Percentiles rank a stretch among this genome's conserved stretches.
Conservation (phyloP, 1,140 invertebrate species). For the Diprion similis region DNA sequence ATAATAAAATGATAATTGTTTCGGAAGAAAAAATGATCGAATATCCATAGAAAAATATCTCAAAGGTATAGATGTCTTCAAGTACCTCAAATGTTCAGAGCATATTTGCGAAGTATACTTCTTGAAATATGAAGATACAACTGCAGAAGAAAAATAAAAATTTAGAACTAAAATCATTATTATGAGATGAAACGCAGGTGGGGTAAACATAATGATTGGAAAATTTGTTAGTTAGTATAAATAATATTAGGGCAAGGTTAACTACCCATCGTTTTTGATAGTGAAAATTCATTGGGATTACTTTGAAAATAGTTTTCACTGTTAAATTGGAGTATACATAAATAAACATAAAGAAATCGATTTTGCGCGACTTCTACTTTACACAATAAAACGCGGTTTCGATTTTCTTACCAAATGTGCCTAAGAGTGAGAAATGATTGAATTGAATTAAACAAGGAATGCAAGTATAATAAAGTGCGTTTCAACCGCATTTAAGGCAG, state of each 20-base stretch:
- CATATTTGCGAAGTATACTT: neutral
- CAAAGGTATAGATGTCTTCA: too few relatives aligned
- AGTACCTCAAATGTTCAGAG: neutral
- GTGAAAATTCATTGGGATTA: neutral
- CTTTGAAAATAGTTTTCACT: too few relatives aligned
- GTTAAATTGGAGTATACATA: too few relatives aligned
- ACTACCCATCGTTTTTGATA: neutral
- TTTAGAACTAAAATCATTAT: neutral
- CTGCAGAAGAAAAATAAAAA: neutral
- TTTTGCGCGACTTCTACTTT: too few relatives aligned
- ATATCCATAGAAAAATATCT: too few relatives aligned
- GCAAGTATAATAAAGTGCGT: neutral
- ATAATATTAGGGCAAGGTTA: neutral
- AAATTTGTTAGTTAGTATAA: neutral
- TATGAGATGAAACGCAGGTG: neutral
- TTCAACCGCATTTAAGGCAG: neutral
- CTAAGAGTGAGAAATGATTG: too few relatives aligned
- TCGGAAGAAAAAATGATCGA: neutral
- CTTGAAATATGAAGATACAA: neutral
- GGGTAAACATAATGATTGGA: neutral
- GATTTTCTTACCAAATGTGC: too few relatives aligned
- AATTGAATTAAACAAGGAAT: neutral
- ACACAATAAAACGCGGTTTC: too few relatives aligned
- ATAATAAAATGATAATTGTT: neutral
- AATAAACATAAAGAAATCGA: too few relatives aligned